These are phyloP conservation scores for Axis porcinus DNA, from an alignment of 2,113 vertebrate genomes.

Conservation along the genomic window DNA sequence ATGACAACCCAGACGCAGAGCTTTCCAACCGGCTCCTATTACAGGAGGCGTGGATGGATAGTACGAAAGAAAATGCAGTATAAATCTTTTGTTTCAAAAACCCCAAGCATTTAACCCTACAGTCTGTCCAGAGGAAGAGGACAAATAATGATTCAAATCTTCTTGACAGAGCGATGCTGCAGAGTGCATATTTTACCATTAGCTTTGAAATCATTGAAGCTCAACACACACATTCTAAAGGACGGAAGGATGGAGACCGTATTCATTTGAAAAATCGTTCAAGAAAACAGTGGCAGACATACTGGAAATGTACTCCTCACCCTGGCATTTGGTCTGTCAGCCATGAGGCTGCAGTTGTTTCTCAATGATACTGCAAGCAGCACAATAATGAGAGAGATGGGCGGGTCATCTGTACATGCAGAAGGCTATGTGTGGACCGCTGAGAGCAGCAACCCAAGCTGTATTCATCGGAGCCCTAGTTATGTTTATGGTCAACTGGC, in stretches of 20 bases:
- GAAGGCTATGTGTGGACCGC: neutral
- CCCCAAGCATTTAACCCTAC: constrained; percentile 70
- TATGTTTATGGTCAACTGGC: constrained; percentile 22
- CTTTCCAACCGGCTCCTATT: constrained; percentile 63
- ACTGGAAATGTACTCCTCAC: neutral
- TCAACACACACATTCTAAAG: constrained; percentile 33
- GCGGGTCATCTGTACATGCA: neutral
- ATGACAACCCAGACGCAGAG: constrained; percentile 61
- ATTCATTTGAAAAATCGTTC: constrained; percentile 50
- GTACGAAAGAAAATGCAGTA: constrained; percentile 67
- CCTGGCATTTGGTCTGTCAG: neutral
- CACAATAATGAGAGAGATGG: neutral
- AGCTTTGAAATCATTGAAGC: constrained; percentile 31
- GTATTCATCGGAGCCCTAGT: neutral
- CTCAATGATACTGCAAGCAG: neutral
- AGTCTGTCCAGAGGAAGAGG: constrained; percentile 59
- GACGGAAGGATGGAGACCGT: neutral
- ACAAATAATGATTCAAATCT: constrained; percentile 56
- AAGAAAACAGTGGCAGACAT: constrained; percentile 20
- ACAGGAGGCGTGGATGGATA: constrained; percentile 55
- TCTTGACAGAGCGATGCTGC: neutral
- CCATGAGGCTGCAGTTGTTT: constrained; percentile 32
- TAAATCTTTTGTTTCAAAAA: constrained; percentile 79
- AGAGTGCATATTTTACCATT: constrained; percentile 38
- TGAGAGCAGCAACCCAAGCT: neutral